Evolutionary conservation across 2,113 vertebrate species (phyloP), one percentile per base, ranked within the genome.

Genomic region (Misgurnus mizolepis): DNA sequence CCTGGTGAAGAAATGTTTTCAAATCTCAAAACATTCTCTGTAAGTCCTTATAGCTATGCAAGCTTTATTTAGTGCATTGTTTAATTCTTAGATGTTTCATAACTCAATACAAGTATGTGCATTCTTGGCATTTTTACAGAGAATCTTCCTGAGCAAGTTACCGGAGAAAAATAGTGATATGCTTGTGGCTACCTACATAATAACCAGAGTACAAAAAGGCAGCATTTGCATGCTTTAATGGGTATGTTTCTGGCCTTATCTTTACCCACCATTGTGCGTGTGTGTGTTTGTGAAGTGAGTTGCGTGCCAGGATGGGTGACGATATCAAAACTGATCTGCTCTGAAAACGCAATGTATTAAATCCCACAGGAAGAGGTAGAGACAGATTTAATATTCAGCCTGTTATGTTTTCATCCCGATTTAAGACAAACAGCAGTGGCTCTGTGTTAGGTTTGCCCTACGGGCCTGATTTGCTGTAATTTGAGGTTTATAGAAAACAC

Each of bases 321-420:
- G 17, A 39, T 72, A 73, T 73, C 40, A 73, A 73, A 73, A 72
- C 69, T 72, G 69, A 72, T 72, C 69, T n/a, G 17, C 15, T 71
- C 50, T 10, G 12, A 72, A 27, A 73, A 40, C 22, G 41, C 58
- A 49, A 64, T 7, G 41, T 22, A 49, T 75, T 64, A 22, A 34
- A 2, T 75, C 43, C 73, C 56, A 64, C 41, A 47, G 58, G 60
- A 75, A 49, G 60, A 64, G 43, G 4, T 49, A 62, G 14, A 0
- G 43, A 49, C 22, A 49, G 22, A 45, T 74, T 74, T 74, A 75
- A 64, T 75, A 61, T 64, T 64, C 22, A n/a, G 43, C 27, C 22
- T 64, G 56, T 75, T 75, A 27, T 75, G 73, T 62, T 11, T 75
- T 75, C 22, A 75, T 75, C 60, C 64, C 58, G 41, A 75, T 64